phyloP scores from a whole-genome alignment of 2,797 vertebrate genomes.

The Chaetophractus vellerosus region DNA sequence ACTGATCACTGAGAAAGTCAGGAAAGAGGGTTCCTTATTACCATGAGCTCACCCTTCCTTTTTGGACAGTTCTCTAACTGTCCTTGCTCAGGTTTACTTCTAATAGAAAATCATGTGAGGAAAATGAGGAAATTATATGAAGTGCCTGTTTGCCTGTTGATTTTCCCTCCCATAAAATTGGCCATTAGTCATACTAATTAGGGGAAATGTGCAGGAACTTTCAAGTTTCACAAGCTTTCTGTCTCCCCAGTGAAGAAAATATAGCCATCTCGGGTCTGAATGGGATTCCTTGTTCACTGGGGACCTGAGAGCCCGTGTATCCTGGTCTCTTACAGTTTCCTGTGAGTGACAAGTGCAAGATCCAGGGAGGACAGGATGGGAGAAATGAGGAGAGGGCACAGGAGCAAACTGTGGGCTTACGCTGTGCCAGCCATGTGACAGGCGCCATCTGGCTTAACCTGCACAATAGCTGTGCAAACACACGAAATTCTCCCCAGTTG shows the following conservation, averaged over 20 bases:
- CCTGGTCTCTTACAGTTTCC: neutral
- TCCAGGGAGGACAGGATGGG: neutral
- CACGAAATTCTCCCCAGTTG: neutral
- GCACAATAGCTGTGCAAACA: neutral
- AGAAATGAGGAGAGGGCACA: neutral
- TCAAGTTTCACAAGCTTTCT: neutral
- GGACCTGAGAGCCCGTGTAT: neutral
- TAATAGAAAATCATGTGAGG: constrained; percentile 33
- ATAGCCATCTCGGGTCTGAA: neutral
- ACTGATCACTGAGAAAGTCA: neutral
- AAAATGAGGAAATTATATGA: neutral
- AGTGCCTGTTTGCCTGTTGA: neutral
- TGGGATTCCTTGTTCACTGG: neutral
- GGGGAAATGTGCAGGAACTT: neutral
- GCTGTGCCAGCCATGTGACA: neutral
- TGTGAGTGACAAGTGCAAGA: neutral
- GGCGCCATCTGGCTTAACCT: neutral
- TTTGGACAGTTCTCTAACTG: neutral
- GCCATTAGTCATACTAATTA: neutral
- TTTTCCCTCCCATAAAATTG: constrained; percentile 36
- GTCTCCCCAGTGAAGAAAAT: neutral
- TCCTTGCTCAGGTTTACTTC: neutral
- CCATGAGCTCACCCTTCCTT: neutral
- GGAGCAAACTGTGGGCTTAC: neutral
- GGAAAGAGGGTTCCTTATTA: fast-evolving